A percentile compares a stretch with the other conserved stretches of the same genome.
Evolutionary conservation across 2,888 invertebrate species (phyloP).

Genomic region (Lamellibrachia satsuma): DNA sequence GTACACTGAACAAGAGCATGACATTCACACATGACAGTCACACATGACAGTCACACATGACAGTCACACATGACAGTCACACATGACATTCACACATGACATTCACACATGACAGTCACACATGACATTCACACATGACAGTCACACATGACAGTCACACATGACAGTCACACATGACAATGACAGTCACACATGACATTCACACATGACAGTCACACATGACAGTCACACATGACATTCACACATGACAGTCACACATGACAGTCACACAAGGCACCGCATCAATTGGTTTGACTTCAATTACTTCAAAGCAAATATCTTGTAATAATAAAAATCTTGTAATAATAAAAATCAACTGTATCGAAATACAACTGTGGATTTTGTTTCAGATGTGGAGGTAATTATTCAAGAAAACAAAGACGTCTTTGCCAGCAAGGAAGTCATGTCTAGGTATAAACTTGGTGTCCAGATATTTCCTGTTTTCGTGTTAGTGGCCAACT

Average conservation of each 20-base stretch:
- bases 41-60: not conserved
- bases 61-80: not conserved
- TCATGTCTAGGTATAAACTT: not conserved
- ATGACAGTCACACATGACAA: not conserved
- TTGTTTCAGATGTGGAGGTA: not conserved
- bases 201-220: not conserved
- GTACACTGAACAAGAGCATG: not conserved
- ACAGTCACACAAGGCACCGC: not conserved
- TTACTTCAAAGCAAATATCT: not conserved
- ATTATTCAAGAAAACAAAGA: not conserved
- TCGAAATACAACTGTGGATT: not conserved
- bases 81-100: not conserved
- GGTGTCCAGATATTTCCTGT: not conserved
- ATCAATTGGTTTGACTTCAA: not conserved
- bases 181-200: too few relatives aligned
- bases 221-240: not conserved
- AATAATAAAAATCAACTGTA: not conserved
- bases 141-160: not conserved
- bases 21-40: not conserved
- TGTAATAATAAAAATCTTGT: not conserved
- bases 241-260: not conserved
- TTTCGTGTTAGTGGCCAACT: not conserved
- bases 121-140: too few relatives aligned
- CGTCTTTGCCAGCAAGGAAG: not conserved
- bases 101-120: not conserved